A percentile compares a stretch with the other conserved stretches of the same genome.
Evolutionary conservation across 2,797 vertebrate genomes (phyloP).

Genomic region (Macropus fuliginosus): DNA sequence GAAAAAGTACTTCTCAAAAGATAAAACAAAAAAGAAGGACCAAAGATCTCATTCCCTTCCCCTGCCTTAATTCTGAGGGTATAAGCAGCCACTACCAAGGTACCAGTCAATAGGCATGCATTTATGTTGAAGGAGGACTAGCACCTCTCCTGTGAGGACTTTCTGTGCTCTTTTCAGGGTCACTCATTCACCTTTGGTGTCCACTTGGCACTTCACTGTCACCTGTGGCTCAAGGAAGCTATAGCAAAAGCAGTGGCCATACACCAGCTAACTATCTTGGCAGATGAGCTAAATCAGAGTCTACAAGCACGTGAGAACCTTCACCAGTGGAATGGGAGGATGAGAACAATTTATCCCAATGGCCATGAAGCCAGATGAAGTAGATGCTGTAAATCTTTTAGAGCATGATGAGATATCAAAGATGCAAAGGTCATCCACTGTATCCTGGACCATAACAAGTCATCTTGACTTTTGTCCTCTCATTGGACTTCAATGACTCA

Average conservation of each 20-base stretch:
- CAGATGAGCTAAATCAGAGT: not conserved
- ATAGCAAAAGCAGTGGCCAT: not conserved
- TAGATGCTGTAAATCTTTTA: not conserved
- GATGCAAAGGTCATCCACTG: not conserved
- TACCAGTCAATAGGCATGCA: not conserved
- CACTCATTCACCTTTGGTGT: not conserved
- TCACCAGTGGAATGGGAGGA: not conserved
- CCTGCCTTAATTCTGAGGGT: not conserved
- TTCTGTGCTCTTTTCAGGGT: not conserved
- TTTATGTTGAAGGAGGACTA: not conserved
- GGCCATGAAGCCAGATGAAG: not conserved
- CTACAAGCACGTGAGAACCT: not conserved
- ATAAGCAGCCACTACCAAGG: not conserved
- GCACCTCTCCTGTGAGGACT: not conserved
- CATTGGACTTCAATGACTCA: not conserved
- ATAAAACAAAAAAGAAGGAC: not conserved
- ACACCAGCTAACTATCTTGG: not conserved
- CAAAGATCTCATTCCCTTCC: not conserved
- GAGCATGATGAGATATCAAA: not conserved
- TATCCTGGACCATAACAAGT: too few species aligned
- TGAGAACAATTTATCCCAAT: not conserved
- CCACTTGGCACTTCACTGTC: not conserved
- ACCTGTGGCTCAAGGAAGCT: not conserved
- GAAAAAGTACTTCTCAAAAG: not conserved
- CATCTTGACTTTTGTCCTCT: not conserved